Conservation (phyloP, 2,113 vertebrate species). For the Madoqua kirkii region DNA sequence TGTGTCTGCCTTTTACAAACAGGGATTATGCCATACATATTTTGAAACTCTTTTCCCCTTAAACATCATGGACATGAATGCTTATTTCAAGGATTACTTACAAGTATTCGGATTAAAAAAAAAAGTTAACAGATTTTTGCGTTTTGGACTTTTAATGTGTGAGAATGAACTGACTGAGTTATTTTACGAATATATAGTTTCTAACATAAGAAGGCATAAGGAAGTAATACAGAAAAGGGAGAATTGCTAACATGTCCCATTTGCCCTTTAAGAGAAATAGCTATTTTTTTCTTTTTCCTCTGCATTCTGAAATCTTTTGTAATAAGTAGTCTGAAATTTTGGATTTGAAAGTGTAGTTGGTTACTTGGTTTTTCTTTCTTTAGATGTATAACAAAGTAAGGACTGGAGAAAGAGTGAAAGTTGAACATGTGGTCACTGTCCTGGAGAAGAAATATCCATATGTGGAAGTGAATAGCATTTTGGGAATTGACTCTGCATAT, state of each 20-base stretch:
- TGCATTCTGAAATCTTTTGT: background rate
- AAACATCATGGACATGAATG: background rate
- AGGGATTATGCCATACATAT: background rate
- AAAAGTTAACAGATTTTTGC: background rate
- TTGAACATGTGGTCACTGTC: conserved; percentile 90
- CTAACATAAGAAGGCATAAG: background rate
- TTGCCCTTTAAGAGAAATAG: background rate
- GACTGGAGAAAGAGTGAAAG: conserved; percentile 86
- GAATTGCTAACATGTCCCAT: background rate
- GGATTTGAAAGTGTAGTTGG: background rate
- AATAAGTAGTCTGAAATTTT: background rate
- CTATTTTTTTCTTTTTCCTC: background rate
- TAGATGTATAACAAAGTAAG: conserved; percentile 92
- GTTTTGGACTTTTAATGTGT: background rate
- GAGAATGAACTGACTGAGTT: background rate
- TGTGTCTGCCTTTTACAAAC: background rate
- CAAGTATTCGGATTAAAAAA: background rate
- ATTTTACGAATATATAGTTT: conserved; percentile 17
- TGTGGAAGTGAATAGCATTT: conserved; percentile 90
- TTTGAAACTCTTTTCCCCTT: background rate
- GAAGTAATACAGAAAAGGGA: background rate
- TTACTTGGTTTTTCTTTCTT: background rate
- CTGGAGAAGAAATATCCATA: conserved; percentile 94
- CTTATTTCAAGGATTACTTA: background rate
- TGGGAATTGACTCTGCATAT: conserved; percentile 92